Evolutionary conservation across 1,140 invertebrate species (phyloP).

Genomic region (Scaptomyza pallida): DNA sequence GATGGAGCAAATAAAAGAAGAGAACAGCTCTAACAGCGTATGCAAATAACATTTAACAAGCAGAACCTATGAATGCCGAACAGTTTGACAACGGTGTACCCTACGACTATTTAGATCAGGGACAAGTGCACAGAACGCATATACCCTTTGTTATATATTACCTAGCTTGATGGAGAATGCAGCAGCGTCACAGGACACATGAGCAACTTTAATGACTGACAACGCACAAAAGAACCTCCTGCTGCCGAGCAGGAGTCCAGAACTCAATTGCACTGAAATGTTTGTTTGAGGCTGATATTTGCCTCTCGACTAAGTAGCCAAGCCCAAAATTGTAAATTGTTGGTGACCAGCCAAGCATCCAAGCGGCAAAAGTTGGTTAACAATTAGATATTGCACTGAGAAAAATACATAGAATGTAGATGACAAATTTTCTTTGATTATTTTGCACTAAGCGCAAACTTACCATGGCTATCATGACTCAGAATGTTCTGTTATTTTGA

Average conservation of each 20-base stretch:
- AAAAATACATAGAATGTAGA: not conserved
- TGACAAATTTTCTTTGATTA: no score
- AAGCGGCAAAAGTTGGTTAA: constrained; percentile 21
- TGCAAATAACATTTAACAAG: constrained; percentile 38
- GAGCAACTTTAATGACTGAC: constrained; percentile 10
- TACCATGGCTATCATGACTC: no score
- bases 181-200: not conserved
- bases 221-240: not conserved
- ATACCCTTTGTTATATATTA: not conserved
- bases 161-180: no score
- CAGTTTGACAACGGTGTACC: constrained; percentile 12
- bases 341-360: constrained; percentile 13
- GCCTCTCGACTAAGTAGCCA: constrained; percentile 20
- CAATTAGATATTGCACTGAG: constrained; percentile 16
- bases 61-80: not conserved
- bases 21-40: not conserved
- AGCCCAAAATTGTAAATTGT: constrained; percentile 29
- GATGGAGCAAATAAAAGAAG: no score
- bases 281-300: constrained; percentile 35
- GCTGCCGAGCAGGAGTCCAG: not conserved
- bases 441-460: no score
- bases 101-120: not conserved
- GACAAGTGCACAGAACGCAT: not conserved
- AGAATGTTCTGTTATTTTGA: no score
- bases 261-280: constrained; percentile 21